Base-by-base conservation (phyloP, 2,113 vertebrate species). In the Cyprinodon tularosa region DNA sequence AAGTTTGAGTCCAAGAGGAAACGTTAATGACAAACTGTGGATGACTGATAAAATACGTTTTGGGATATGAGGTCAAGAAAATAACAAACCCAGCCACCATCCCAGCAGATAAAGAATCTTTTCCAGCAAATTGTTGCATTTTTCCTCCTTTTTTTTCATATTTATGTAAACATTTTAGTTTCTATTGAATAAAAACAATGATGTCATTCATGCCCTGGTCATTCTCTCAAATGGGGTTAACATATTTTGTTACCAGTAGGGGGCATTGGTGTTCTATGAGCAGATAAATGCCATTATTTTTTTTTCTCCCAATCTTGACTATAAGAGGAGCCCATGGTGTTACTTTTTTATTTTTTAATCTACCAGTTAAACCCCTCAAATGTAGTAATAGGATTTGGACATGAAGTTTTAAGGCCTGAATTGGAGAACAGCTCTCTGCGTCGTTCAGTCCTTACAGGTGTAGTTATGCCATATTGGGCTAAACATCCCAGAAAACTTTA, bases 1-100 rank as follows among this genome's bases (percentile, higher is more conserved):
- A 98, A 94, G 90, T 99, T 98, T 93, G 92, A 97, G 71, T 83
- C 93, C 69, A 96, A 95, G 83, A 93, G 98, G 80, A 98, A 97
- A 80, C 95, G 96, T 84, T 99, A 93, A 95, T 50, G 12, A 20
- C 1, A 12, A 10, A 42, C 11, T 10, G 13, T 29, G 1, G 50
- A 36, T 38, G 5, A 10, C 44, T 44, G 39, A 17, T 15, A 61
- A 5, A 37, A 36, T 22, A 36, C 53, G 53, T 44, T 61, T 2
- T n/a, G 0, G 17, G 44, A 10, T 29, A 3, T 65, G 29, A 68
- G n/a, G 0, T 12, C n/a, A 22, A 42, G 1, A 65, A 78, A 66
- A 68, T 72, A 64, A 53, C 71, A 73, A 64, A 83, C 50, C 39
- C 53, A 39, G 11, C 14, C 22, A 10, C 48, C 17, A 48, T 67